Evolutionary conservation across 2,797 vertebrate genomes (phyloP), one percentile per base, ranked within the genome.

Genomic region (Xenopus petersii): DNA sequence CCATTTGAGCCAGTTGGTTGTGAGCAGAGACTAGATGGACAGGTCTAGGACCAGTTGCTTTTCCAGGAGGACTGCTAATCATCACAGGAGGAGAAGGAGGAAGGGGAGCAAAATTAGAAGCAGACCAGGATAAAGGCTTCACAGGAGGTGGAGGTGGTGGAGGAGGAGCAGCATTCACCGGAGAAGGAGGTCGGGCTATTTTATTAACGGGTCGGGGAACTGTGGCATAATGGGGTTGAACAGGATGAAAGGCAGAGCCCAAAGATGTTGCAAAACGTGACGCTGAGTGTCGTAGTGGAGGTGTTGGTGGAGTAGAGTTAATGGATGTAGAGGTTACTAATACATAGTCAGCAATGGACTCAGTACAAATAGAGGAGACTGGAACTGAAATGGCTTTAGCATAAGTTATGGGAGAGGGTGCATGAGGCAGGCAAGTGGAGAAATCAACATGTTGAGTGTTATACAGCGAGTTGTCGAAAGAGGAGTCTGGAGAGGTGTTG

Each of bases 211-310:
- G 93, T 81, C 96, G 89, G 21, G 97, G 96, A 75, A 93, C 91
- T 0, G 97, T 97, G 80, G 96, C 96, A 10, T 98, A 97, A 88
- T 98, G 97, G 80, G 97, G 97, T 82, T 98, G 91, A 71, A 99
- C 97, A 0, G 97, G 96, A 87, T 98, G 97, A 88, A 99, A 99
- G 90, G 97, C 97, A 48, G 97, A 99, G 82, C 97, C 94, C 49
- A 98, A 86, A 5, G 97, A 98, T 60, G 96, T 96, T 87, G 97
- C 96, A 73, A 98, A 99, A 81, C 96, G 93, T 71, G 97, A 96
- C 69, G 96, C 96, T 0, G 97, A 93, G 87, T 99, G 96, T 79
- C 96, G 93, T 68, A 98, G 89, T 33, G 97, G 97, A 4, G 97
- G 97, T 75, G 96, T 97, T 7, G 97, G 97, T 78, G 97, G 96